Percentiles rank a stretch among this genome's conserved stretches.
phyloP scores from a whole-genome alignment of 1,140 invertebrate genomes.

The Orius insidiosus region DNA sequence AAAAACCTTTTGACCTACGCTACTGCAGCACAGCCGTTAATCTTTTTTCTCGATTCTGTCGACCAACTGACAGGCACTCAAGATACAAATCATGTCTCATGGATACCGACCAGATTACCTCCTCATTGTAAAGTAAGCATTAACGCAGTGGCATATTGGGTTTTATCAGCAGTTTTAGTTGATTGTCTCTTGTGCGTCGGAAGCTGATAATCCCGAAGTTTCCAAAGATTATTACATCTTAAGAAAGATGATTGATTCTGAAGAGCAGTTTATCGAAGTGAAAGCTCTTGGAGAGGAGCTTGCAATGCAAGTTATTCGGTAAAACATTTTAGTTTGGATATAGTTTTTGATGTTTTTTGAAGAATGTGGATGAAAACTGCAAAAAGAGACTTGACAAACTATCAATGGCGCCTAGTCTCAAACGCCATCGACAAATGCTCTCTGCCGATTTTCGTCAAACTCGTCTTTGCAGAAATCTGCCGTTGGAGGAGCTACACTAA shows the following conservation, averaged over 20 bases:
- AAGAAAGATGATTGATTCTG: conserved; percentile 72
- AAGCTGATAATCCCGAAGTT: conserved; percentile 68
- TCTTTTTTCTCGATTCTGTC: conserved; percentile 80
- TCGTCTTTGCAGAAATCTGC: conserved; percentile 92
- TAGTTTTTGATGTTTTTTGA: not conserved
- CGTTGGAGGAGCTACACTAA: conserved; percentile 93
- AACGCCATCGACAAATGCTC: conserved; percentile 89
- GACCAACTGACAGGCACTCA: conserved; percentile 90
- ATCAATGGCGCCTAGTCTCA: conserved; percentile 87
- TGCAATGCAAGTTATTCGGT: conserved; percentile 83
- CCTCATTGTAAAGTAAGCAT: conserved; percentile 72
- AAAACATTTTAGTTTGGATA: too few species aligned
- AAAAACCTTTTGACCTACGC: conserved; percentile 80
- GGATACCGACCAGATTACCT: conserved; percentile 83
- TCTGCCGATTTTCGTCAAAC: conserved; percentile 90
- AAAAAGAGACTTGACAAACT: conserved; percentile 70
- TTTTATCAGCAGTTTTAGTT: too few species aligned
- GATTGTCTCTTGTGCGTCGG: conserved; percentile 75
- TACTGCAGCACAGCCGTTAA: conserved; percentile 58
- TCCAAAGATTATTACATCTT: conserved; percentile 74
- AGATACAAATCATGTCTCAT: conserved; percentile 87
- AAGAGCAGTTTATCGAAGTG: conserved; percentile 86
- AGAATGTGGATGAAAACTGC: conserved; percentile 88
- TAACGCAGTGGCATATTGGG: too few species aligned
- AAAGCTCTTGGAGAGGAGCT: conserved; percentile 79